phyloP scores from a whole-genome alignment of 2,797 vertebrate species.

The Zalophus californianus region DNA sequence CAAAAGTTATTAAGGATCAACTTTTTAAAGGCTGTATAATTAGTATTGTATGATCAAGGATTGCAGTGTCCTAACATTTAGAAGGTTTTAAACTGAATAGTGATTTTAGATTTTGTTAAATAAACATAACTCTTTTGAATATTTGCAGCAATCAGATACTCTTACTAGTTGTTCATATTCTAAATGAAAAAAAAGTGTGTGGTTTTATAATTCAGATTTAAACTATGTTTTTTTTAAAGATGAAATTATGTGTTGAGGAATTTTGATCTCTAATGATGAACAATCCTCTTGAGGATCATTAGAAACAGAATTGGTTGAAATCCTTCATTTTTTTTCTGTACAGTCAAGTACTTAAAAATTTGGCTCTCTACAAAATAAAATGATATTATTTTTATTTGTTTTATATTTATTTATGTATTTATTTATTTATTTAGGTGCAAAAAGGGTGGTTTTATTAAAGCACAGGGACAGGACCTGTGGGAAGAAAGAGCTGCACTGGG shows the following conservation, averaged over 20 bases:
- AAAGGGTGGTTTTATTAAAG: background rate
- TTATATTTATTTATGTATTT: background rate
- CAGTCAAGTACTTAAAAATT: conserved; percentile 21
- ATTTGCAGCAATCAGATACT: background rate
- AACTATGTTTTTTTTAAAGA: background rate
- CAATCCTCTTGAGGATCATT: conserved; percentile 37
- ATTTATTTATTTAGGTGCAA: background rate
- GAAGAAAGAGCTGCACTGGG: background rate
- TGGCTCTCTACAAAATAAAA: conserved; percentile 38
- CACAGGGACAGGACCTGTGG: background rate
- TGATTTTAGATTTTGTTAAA: background rate
- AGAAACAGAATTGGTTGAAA: conserved; percentile 49
- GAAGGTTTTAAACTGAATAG: background rate
- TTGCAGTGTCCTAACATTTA: background rate
- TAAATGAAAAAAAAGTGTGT: background rate
- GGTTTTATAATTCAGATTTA: background rate
- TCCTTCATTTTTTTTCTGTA: conserved; percentile 34
- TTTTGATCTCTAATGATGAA: conserved; percentile 56
- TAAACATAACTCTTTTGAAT: background rate
- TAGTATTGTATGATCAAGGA: background rate
- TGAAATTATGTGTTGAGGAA: conserved; percentile 8
- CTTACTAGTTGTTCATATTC: background rate
- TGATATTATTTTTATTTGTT: conserved; percentile 49
- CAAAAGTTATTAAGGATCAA: background rate
- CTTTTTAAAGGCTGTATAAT: background rate